Evolutionary conservation across 1,140 invertebrate species (phyloP).

Genomic region (Bombus difficillimus): DNA sequence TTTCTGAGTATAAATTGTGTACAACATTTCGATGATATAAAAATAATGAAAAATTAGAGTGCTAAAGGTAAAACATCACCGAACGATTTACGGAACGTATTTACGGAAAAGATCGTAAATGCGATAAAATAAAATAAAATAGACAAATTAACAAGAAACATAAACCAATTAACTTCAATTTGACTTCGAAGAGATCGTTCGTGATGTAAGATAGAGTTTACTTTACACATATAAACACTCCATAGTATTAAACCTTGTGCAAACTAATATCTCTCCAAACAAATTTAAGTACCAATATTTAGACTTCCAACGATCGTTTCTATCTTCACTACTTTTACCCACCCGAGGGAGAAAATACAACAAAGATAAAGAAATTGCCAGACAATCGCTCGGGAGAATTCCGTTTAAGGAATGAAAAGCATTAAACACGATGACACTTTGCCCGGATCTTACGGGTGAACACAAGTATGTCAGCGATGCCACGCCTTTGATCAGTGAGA

Average conservation of each 20-base stretch:
- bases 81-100: too few relatives aligned
- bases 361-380: neutral
- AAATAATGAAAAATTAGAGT: too few relatives aligned
- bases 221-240: neutral
- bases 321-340: neutral
- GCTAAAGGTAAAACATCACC: too few relatives aligned
- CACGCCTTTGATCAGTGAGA: constrained; percentile 18
- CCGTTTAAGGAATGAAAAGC: neutral
- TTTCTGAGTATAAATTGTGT: too few relatives aligned
- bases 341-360: neutral
- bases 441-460: neutral
- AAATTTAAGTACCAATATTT: neutral
- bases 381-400: neutral
- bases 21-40: too few relatives aligned
- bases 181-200: neutral
- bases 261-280: neutral
- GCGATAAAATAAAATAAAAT: neutral
- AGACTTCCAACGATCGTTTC: neutral
- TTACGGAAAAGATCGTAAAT: neutral
- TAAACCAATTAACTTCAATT: neutral
- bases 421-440: neutral
- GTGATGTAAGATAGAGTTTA: neutral
- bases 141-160: neutral
- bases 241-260: neutral
- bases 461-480: neutral